Base-by-base conservation (phyloP, 2,113 vertebrate genomes). In the Numida meleagris region DNA sequence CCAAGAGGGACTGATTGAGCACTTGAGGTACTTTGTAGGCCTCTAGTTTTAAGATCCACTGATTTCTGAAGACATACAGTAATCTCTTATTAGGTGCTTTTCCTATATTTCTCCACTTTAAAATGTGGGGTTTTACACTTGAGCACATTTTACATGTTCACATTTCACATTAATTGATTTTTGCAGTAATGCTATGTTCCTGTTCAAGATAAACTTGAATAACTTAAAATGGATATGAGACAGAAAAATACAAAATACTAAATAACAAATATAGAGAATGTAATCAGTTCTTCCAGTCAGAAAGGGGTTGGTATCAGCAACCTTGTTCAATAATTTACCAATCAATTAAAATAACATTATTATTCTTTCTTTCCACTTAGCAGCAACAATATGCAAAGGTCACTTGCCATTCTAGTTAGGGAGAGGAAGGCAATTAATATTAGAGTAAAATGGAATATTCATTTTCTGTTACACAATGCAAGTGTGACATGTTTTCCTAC, bases 271-370 rank as follows among this genome's bases (percentile, higher is more conserved):
- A 38, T 23, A 92, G 72, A 96, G 51, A 88, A 38, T 14, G 8
- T 89, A 96, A 95, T 96, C 82, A 91, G 94, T 96, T 96, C 68
- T 96, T 95, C 34, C 55, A 90, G 67, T 88, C 75, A 94, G 91
- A 95, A 88, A 96, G 63, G 67, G 71, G 71, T 95, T 36, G 4
- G 86, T 94, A 94, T 96, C 96, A 88, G 77, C 96, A 95, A 93
- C 31, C 59, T 86, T 97, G 83, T 95, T 98, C 96, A 98, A 98
- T 98, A 98, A 98, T 98, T 98, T 96, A 97, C 96, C 97, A 97
- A 98, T 98, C 97, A 98, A 98, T 98, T 98, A 98, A 97, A 98
- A 97, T 97, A 97, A 95, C 96, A 97, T 97, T 98, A 96, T 97
- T 96, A 96, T 97, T 97, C 91, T 97, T 90, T 89, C 95, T 97